Conservation (phyloP, 2,888 invertebrate species). For the Tenodera sinensis region DNA sequence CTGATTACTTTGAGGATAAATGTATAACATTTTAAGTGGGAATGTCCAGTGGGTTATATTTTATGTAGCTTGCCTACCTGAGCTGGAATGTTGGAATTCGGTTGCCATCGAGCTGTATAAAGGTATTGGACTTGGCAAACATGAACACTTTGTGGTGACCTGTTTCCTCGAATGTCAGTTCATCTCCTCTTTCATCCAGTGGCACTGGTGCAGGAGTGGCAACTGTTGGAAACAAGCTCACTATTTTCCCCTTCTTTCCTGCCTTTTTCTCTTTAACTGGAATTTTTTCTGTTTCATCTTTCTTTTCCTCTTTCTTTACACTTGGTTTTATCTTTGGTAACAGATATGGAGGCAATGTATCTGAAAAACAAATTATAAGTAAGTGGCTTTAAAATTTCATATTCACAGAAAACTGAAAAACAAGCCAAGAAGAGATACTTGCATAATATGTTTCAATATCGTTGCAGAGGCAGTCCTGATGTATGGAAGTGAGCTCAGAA, state of each 20-base stretch:
- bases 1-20: no score
- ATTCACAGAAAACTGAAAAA: no score
- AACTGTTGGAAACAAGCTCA: neutral
- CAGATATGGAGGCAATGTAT: conserved; percentile 53
- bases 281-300: neutral
- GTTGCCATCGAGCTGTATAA: conserved; percentile 86
- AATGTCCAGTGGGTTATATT: no score
- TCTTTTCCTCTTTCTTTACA: neutral
- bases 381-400: no score
- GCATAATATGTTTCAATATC: no score
- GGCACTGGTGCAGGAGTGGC: conserved; percentile 59
- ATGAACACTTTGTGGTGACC: conserved; percentile 84
- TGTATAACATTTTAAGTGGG: no score
- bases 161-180: conserved; percentile 80
- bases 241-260: no score
- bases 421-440: no score
- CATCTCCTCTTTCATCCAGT: conserved; percentile 69
- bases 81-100: conserved; percentile 86
- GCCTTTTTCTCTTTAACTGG: neutral
- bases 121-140: conserved; percentile 87
- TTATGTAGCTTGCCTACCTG: conserved; percentile 56
- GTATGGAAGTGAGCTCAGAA: no score
- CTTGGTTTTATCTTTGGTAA: conserved; percentile 1
- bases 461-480: no score
- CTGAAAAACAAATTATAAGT: conserved; percentile 38